Conservation (phyloP, 2,888 invertebrate species). For the Torymus texanus region DNA sequence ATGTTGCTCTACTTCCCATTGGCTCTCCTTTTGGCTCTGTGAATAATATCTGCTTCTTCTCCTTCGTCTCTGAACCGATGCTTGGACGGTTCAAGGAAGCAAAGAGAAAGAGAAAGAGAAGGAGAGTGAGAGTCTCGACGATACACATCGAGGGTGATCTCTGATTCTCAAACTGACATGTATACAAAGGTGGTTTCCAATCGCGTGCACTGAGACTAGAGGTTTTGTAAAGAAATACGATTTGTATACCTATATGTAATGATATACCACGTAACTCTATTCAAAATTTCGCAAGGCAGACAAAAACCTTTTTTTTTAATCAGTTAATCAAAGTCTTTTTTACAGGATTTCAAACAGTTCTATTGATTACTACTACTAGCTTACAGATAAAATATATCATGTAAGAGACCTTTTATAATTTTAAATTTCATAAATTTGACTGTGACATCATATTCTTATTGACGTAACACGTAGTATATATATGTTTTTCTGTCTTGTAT, state of each 20-base stretch:
- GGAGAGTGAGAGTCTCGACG: constrained; percentile 5
- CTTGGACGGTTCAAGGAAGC: constrained; percentile 27
- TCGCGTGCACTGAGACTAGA: not conserved
- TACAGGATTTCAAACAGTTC: too few relatives aligned
- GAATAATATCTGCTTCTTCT: constrained; percentile 43
- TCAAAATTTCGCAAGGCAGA: not conserved
- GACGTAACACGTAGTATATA: too few relatives aligned
- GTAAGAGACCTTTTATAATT: too few relatives aligned
- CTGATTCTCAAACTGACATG: constrained; percentile 28
- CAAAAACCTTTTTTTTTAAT: constrained; percentile 12
- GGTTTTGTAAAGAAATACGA: not conserved
- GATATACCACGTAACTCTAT: constrained; percentile 15
- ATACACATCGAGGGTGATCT: constrained; percentile 9
- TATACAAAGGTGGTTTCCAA: constrained; percentile 48
- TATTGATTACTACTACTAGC: too few relatives aligned
- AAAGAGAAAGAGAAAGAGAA: not conserved
- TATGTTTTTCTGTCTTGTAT: too few relatives aligned
- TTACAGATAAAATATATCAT: too few relatives aligned
- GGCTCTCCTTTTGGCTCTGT: not conserved
- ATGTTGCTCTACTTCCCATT: not conserved
- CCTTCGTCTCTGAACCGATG: not conserved
- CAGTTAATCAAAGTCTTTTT: constrained; percentile 29
- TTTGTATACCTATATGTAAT: not conserved
- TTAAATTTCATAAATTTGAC: too few relatives aligned
- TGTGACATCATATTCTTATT: too few relatives aligned